Evolutionary conservation across 2,113 vertebrate species (phyloP).

Genomic region (Panurus biarmicus): DNA sequence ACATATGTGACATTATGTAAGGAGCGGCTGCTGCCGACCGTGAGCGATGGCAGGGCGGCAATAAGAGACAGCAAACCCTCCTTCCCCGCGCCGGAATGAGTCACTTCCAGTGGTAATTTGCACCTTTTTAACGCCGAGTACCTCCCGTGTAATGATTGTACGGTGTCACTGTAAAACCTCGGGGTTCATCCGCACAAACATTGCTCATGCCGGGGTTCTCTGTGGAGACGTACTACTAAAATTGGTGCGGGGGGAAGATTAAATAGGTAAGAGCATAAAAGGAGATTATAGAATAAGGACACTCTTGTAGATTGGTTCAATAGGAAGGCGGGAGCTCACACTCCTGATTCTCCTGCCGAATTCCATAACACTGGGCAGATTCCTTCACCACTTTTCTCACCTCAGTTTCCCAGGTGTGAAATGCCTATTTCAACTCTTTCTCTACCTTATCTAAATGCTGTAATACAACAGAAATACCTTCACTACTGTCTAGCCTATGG

Average conservation of each 20-base stretch:
- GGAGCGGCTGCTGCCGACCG: not conserved
- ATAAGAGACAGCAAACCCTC: not conserved
- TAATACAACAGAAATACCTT: not conserved
- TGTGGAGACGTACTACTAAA: not conserved
- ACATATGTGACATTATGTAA: not conserved
- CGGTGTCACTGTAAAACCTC: constrained; percentile 14
- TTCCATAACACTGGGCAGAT: not conserved
- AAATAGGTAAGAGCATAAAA: constrained; percentile 39
- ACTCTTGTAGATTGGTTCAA: not conserved
- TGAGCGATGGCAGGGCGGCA: not conserved
- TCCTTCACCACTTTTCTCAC: not conserved
- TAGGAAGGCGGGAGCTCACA: not conserved
- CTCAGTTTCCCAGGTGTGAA: not conserved
- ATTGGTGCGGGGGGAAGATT: constrained; percentile 8
- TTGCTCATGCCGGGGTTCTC: not conserved
- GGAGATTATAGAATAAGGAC: not conserved
- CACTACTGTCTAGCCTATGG: not conserved
- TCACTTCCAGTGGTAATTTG: not conserved
- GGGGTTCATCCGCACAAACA: not conserved
- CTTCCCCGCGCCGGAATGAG: not conserved
- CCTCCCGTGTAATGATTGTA: not conserved
- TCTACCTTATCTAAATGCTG: not conserved
- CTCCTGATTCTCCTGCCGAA: not conserved
- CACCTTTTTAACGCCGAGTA: not conserved
- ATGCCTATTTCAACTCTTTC: not conserved